Evolutionary conservation across 2,113 vertebrate genomes (phyloP), one percentile per base, ranked within the genome.

Genomic region (Phalacrocorax pelagicus): DNA sequence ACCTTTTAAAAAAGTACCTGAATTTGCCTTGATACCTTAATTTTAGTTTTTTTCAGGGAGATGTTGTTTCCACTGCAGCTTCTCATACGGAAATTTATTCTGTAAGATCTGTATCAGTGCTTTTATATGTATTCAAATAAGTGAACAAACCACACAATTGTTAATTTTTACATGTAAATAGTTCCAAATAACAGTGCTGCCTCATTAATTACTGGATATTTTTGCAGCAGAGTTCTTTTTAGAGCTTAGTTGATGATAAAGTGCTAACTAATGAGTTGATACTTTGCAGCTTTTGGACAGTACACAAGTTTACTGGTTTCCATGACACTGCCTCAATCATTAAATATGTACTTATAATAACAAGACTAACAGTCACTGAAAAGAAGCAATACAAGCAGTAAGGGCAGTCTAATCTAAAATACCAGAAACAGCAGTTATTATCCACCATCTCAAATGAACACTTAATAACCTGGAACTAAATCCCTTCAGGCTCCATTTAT

Each of bases 381-480:
- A 96, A 94, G 62, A 96, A 91, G 61, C 65, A 65, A 65, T 84
- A 72, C 6, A 49, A 80, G 81, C 47, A 91, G 57, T 71, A 91
- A 95, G 40, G 66, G 58, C 74, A 75, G 62, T 62, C 87, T 94
- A 86, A 96, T 93, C 81, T 84, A 92, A 95, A 91, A 92, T 86
- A 94, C 95, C 81, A 93, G 88, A 91, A 95, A 73, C 59, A 90
- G 65, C 69, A 87, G 87, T 86, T 91, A 94, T 86, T 90, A 80
- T 86, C 82, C 71, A 93, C 74, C 75, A 94, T 94, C 83, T 90
- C 80, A 94, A 96, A 95, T 90, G 90, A 97, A 88, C 94, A 94
- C 78, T 96, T 97, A 96, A 95, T 97, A 98, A 97, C 87, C 91
- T 96, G 96, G 96, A 98, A 97, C 94, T 97, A 97, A 97, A 91